These are phyloP conservation scores for Rhagium mordax DNA, from an alignment of 2,888 invertebrate genomes.

Conservation along the genomic window DNA sequence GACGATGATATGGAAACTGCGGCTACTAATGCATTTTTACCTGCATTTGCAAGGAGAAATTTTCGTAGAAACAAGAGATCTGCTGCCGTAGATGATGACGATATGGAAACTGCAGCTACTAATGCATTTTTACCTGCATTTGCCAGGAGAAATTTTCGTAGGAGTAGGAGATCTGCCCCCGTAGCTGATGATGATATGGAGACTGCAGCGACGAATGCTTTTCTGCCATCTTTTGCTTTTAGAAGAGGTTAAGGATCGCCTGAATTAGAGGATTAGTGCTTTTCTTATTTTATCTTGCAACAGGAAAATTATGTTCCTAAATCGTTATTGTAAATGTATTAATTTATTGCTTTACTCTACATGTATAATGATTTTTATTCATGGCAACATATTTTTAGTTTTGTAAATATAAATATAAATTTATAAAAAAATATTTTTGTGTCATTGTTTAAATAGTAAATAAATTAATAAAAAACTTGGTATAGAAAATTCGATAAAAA, in stretches of 20 bases:
- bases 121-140: constrained; percentile 43
- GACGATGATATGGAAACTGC: constrained; percentile 34
- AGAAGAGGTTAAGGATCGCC: constrained; percentile 9
- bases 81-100: constrained; percentile 5
- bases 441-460: not conserved
- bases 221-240: constrained; percentile 27
- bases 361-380: not conserved
- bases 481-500: too few relatives aligned
- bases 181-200: constrained; percentile 38
- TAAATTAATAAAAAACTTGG: not conserved
- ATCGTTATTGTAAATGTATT: not conserved
- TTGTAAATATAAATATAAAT: constrained; percentile 24
- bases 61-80: constrained; percentile 30
- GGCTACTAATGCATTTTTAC: constrained; percentile 32
- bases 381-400: not conserved
- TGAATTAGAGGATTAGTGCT: not conserved
- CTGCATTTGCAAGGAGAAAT: constrained; percentile 35
- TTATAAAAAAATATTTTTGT: not conserved
- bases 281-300: not conserved
- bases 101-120: constrained; percentile 37
- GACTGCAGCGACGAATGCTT: constrained; percentile 17
- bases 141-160: constrained; percentile 39
- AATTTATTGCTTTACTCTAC: constrained; percentile 9
- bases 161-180: not conserved
- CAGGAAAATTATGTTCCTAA: not conserved